These are phyloP conservation scores for Eristalis arbustorum DNA, from an alignment of 2,888 invertebrate genomes.

Conservation along the genomic window DNA sequence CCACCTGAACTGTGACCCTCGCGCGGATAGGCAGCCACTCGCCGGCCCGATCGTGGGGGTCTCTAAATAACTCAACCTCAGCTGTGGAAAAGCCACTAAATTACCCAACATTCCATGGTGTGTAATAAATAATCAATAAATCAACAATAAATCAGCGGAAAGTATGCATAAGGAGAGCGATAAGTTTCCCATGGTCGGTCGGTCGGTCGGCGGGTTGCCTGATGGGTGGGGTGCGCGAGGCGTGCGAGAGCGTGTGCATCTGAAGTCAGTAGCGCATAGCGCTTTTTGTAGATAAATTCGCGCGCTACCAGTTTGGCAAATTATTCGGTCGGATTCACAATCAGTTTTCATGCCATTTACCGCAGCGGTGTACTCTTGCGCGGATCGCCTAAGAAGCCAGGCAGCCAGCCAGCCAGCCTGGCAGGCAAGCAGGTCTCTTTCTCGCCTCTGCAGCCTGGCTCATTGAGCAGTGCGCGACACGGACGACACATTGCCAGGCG, in stretches of 20 bases:
- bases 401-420: neutral
- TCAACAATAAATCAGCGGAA: constrained; percentile 67
- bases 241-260: neutral
- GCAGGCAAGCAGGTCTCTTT: neutral
- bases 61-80: constrained; percentile 44
- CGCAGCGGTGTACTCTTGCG: neutral
- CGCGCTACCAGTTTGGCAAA: constrained; percentile 65
- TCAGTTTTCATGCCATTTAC: constrained; percentile 51
- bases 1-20: constrained; percentile 36
- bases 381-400: constrained; percentile 26
- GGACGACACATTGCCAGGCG: constrained; percentile 56
- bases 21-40: neutral
- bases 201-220: neutral
- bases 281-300: constrained; percentile 57
- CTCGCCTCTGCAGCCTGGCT: neutral
- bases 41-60: neutral
- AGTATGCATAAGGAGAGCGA: constrained; percentile 65
- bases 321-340: constrained; percentile 64
- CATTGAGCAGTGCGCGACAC: constrained; percentile 28
- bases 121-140: constrained; percentile 68
- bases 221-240: neutral
- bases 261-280: constrained; percentile 51
- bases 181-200: constrained; percentile 50
- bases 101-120: constrained; percentile 67
- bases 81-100: constrained; percentile 47